A percentile compares a stretch with the other conserved stretches of the same genome.
Evolutionary conservation across 2,888 invertebrate species (phyloP).

Genomic region (Galeruca laticollis): DNA sequence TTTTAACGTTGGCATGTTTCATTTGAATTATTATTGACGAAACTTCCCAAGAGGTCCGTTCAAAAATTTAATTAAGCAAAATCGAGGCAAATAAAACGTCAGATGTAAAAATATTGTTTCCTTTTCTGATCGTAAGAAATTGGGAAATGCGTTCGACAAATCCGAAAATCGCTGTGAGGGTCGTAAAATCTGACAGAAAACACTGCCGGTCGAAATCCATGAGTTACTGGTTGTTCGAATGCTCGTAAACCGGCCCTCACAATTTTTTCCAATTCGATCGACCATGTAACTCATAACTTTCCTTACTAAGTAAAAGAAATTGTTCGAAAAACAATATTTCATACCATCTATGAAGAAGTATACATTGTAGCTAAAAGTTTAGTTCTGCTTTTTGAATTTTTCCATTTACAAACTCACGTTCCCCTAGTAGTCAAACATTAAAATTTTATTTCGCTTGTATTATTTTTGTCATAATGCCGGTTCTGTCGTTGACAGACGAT

Average conservation of each 20-base stretch:
- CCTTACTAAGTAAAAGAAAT: conserved; percentile 31
- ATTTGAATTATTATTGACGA: too few relatives aligned
- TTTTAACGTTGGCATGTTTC: too few relatives aligned
- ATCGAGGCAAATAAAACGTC: conserved; percentile 32
- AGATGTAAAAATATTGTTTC: conserved; percentile 33
- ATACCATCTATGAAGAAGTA: too few relatives aligned
- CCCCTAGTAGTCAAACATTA: too few relatives aligned
- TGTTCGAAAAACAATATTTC: conserved; percentile 22
- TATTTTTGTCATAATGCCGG: not conserved
- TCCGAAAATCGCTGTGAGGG: conserved; percentile 18
- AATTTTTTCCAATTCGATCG: conserved; percentile 19
- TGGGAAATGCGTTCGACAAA: conserved; percentile 25
- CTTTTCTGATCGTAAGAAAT: conserved; percentile 29
- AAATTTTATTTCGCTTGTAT: too few relatives aligned
- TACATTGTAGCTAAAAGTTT: too few relatives aligned
- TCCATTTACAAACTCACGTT: too few relatives aligned
- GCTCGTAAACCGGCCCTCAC: conserved; percentile 34
- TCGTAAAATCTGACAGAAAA: conserved; percentile 40
- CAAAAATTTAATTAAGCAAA: too few relatives aligned
- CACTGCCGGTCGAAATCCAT: conserved; percentile 31
- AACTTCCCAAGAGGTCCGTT: too few relatives aligned
- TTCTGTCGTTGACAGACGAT: conserved; percentile 20
- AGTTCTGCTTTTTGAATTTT: too few relatives aligned
- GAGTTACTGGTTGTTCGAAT: conserved; percentile 39
- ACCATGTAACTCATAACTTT: conserved; percentile 36